Base-by-base conservation (phyloP, 2,113 vertebrate species). In the Ceratotherium simum region DNA sequence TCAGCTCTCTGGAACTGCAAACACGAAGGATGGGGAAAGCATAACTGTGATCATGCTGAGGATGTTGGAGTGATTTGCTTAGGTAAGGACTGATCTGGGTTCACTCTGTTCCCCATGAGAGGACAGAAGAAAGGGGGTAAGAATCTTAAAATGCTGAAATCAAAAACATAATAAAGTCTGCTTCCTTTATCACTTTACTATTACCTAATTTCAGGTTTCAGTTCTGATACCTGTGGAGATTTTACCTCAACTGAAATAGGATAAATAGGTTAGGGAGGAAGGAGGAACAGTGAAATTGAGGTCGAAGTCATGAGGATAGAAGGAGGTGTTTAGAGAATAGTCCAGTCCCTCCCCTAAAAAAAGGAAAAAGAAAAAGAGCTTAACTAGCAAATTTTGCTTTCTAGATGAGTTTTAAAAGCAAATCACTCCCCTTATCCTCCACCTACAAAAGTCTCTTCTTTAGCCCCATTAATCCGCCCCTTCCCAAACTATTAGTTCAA, bases 1-100 rank as follows among this genome's bases (percentile, higher is more conserved):
- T 33, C 98, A 11, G 5, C 94, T 64, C 96, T 99, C 82, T 99
- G 98, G 99, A 94, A 98, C 76, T 99, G 99, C 96, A 36, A 65
- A 9, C 98, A 98, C 10, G 0, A 0, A 39, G 98, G 97, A 78
- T 99, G 98, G 99, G 98, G 94, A 75, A 29, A 3, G 64, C 98
- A 99, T 36, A 97, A 93, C 10, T 99, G 99, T 17, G 85, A 96
- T 46, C 99, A 99, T 39, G 60, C 92, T 48, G 97, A 98, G 94
- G 99, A 99, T 48, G 92, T 27, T 5, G 98, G 97, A 84, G 98
- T 99, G 39, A 91, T 98, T 83, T 99, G 99, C 96, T 98, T 98
- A 95, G 97, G 99, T 99, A 98, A 98, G 98, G 69, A 70, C 48
- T 12, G 21, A 20, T 62, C 72, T 11, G 18, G 27, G 25, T 18